Evolutionary conservation across 2,888 invertebrate genomes (phyloP), one percentile per base, ranked within the genome.

Genomic region (Timema podura): DNA sequence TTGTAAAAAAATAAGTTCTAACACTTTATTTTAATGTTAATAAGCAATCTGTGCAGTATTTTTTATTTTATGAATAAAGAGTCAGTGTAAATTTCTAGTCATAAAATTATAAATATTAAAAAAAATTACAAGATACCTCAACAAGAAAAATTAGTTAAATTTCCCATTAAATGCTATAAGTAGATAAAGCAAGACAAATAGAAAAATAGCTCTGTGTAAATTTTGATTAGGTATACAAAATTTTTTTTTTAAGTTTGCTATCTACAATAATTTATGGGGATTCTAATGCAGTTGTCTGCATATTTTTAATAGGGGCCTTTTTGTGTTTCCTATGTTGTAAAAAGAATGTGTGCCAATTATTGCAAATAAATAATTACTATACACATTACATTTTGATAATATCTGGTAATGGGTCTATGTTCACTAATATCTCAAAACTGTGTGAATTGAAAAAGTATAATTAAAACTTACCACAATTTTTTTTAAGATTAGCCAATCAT

Each of bases 261-360:
- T 30, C 30, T 30, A 30, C 30, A 30, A 30, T 30, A 30, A 30
- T 30, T 30, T 30, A 30, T 30, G 30, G 30, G 30, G 30, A 30
- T 30, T 68, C 59, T 68, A 61, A 48, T 68, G 68, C 59, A 68
- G 68, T 61, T 46, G 48, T 66, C 61, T 67, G n/a, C 59, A 68
- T 68, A 65, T 13, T 65, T 51, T 69, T 54, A 65, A 54, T 54
- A 69, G 51, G 51, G 64, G 51, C 45, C 46, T 57, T 69, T 65
- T 67, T 71, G 69, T 71, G 69, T 71, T 69, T 71, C 64, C 69
- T 69, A 64, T 67, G 71, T 71, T 71, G 71, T 71, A 71, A 69
- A 69, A 71, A 65, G 71, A 71, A 69, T 69, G 69, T 71, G 71
- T 71, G 71, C 71, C 69, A 71, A 71, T 71, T 71, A 69, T 71